phyloP scores from a whole-genome alignment of 2,113 vertebrate genomes.

The Silurus glanis region DNA sequence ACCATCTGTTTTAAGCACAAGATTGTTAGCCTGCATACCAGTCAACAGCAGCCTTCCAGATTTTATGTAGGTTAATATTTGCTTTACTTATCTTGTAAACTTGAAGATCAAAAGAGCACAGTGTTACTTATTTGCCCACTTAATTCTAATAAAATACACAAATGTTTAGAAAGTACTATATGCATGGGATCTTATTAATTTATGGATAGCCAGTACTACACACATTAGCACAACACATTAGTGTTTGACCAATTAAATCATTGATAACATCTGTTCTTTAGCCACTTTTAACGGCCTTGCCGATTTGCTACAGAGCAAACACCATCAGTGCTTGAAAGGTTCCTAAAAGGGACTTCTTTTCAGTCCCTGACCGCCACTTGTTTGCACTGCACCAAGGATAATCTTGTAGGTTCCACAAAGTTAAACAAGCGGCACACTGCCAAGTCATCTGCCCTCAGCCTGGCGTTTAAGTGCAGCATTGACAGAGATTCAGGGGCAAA shows the following conservation, averaged over 20 bases:
- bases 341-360: slow-evolving; percentile 47
- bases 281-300: slow-evolving; percentile 25
- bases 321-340: slow-evolving; percentile 53
- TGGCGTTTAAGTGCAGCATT: slow-evolving; percentile 62
- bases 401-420: slow-evolving; percentile 72
- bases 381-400: slow-evolving; percentile 71
- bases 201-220: background rate
- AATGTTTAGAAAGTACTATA: background rate
- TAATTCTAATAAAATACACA: slow-evolving; percentile 1
- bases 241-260: slow-evolving; percentile 21
- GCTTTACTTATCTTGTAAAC: slow-evolving; percentile 23
- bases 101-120: slow-evolving; percentile 23
- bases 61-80: slow-evolving; percentile 18
- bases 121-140: background rate
- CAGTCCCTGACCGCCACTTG: slow-evolving; percentile 50
- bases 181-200: background rate
- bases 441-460: slow-evolving; percentile 67
- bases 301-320: slow-evolving; percentile 51
- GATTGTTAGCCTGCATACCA: background rate
- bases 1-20: background rate
- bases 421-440: slow-evolving; percentile 72
- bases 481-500: slow-evolving; percentile 56
- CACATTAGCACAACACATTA: background rate
- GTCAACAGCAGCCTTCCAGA: background rate
- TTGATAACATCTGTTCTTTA: slow-evolving; percentile 28